A percentile compares a stretch with the other conserved stretches of the same genome.
phyloP scores from a whole-genome alignment of 2,888 invertebrate species.

The Petrolisthes cinctipes region DNA sequence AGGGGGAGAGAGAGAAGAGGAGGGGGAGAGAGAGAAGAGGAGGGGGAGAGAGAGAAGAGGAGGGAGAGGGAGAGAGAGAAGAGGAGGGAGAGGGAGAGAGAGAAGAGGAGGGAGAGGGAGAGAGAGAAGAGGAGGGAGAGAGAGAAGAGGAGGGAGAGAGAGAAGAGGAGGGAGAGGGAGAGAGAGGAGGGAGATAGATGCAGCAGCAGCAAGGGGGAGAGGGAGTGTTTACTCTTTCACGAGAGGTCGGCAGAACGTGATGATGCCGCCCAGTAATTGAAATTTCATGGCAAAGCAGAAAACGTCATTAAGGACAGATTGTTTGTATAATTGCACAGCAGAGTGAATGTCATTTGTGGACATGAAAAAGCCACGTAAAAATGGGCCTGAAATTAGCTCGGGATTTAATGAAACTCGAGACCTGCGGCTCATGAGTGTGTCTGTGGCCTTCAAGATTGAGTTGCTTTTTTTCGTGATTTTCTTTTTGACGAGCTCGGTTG shows the following conservation, averaged over 20 bases:
- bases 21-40: background rate
- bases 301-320: constrained; percentile 4
- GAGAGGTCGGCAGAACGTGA: background rate
- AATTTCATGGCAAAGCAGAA: constrained; percentile 29
- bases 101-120: background rate
- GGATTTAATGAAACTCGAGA: background rate
- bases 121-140: background rate
- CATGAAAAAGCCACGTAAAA: background rate
- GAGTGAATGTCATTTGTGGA: background rate
- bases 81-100: background rate
- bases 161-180: background rate
- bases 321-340: constrained; percentile 22
- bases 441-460: too few relatives aligned
- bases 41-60: background rate
- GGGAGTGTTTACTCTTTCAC: background rate
- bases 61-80: background rate
- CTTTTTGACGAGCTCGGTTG: too few relatives aligned
- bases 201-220: background rate
- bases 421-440: too few relatives aligned
- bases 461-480: too few relatives aligned
- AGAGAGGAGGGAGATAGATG: background rate
- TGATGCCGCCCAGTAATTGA: constrained; percentile 25
- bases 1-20: background rate
- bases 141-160: background rate
- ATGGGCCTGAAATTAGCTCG: background rate